These are phyloP conservation scores for Fregata magnificens DNA, from an alignment of 2,113 vertebrate species.

Conservation along the genomic window DNA sequence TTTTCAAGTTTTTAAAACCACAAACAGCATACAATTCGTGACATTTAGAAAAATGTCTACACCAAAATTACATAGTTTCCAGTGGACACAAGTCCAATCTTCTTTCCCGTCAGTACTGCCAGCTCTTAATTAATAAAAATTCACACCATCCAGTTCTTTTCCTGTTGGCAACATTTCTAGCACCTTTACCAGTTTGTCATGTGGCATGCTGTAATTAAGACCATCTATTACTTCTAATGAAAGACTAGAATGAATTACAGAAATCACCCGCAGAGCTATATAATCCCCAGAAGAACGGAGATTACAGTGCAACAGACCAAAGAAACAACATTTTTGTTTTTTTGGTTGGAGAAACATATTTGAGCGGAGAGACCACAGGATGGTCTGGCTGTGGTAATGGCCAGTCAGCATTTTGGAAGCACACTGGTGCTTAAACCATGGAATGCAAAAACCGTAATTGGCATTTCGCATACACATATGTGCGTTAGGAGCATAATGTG, in stretches of 20 bases:
- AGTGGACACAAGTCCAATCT: conserved; percentile 36
- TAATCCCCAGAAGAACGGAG: conserved; percentile 37
- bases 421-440: background rate
- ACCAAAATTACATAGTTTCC: conserved; percentile 28
- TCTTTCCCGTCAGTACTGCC: conserved; percentile 36
- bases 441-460: background rate
- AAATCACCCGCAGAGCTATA: conserved; percentile 50
- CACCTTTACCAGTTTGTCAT: conserved; percentile 67
- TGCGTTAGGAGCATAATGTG: background rate
- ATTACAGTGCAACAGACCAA: conserved; percentile 51
- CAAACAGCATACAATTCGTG: background rate
- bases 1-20: background rate
- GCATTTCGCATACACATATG: background rate
- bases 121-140: conserved; percentile 68
- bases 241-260: conserved; percentile 60
- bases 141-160: conserved; percentile 61
- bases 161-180: conserved; percentile 64
- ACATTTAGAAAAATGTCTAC: conserved; percentile 31
- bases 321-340: background rate
- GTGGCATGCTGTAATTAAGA: conserved; percentile 67
- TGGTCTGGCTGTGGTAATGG: background rate
- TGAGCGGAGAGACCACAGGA: background rate
- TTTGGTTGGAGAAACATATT: background rate
- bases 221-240: conserved; percentile 64
- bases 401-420: conserved; percentile 11